Evolutionary conservation across 2,888 invertebrate genomes (phyloP).

Genomic region (Polietes domitor): DNA sequence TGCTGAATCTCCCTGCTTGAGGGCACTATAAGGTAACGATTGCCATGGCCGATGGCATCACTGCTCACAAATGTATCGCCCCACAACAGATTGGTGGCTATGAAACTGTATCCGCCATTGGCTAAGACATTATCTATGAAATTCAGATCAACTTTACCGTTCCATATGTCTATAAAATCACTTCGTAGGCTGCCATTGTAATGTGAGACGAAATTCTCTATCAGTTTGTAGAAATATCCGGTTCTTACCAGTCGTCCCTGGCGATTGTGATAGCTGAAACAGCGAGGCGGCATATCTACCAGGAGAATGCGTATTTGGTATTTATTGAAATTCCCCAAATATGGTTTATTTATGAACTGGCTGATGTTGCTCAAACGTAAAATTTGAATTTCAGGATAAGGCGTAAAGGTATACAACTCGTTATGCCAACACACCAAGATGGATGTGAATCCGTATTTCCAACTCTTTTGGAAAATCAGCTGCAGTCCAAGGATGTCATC

Average conservation of each 20-base stretch:
- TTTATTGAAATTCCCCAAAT: slow-evolving; percentile 68
- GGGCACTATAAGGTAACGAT: slow-evolving; percentile 70
- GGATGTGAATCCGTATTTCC: slow-evolving; percentile 70
- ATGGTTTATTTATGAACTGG: slow-evolving; percentile 53
- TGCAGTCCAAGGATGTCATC: neutral
- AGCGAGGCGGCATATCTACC: slow-evolving; percentile 39
- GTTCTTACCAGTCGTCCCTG: slow-evolving; percentile 63
- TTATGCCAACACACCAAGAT: slow-evolving; percentile 60
- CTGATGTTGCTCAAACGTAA: slow-evolving; percentile 46
- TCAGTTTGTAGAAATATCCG: slow-evolving; percentile 71
- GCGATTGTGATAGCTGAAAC: slow-evolving; percentile 63
- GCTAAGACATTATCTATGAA: neutral
- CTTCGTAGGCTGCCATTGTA: slow-evolving; percentile 68
- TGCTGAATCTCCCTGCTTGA: slow-evolving; percentile 65
- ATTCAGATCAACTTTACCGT: neutral
- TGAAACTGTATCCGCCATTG: neutral
- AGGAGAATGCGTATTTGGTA: slow-evolving; percentile 54
- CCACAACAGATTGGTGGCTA: neutral
- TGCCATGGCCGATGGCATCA: slow-evolving; percentile 65
- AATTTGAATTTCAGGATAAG: slow-evolving; percentile 68
- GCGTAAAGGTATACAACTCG: slow-evolving; percentile 69
- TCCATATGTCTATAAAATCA: neutral
- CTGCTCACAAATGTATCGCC: slow-evolving; percentile 19
- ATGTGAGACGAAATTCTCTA: slow-evolving; percentile 69
- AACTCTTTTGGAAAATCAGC: slow-evolving; percentile 68